Evolutionary conservation across 2,888 invertebrate species (phyloP).

Genomic region (Drosophila colorata): DNA sequence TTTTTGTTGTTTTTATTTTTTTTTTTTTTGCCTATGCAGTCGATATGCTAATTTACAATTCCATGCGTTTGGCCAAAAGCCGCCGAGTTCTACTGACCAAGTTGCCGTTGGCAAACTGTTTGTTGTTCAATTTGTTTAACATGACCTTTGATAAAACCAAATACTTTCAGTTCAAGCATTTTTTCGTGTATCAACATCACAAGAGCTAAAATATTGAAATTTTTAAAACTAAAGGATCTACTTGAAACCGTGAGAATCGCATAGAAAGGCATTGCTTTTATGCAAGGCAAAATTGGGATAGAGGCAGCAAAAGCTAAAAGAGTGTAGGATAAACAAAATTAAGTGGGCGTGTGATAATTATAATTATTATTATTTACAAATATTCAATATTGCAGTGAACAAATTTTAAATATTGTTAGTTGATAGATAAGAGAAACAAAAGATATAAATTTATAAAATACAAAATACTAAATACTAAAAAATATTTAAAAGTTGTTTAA

Average conservation of each 20-base stretch:
- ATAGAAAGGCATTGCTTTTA: not conserved
- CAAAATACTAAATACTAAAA: not conserved
- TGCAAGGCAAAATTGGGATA: not conserved
- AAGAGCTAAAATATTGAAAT: too few species aligned
- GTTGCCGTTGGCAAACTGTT: too few species aligned
- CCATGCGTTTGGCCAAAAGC: constrained; percentile 1
- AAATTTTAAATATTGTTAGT: too few species aligned
- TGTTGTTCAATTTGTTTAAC: too few species aligned
- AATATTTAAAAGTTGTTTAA: not conserved
- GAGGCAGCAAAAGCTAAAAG: not conserved
- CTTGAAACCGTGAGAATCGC: not conserved
- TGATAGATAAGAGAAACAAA: not conserved
- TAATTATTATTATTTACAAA: too few species aligned
- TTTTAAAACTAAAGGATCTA: not conserved
- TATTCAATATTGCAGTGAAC: too few species aligned
- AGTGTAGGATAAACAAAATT: not conserved
- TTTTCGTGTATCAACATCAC: too few species aligned
- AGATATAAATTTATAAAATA: not conserved
- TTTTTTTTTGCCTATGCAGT: not conserved
- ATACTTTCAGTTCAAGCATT: too few species aligned
- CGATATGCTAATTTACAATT: constrained; percentile 41
- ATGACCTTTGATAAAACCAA: too few species aligned
- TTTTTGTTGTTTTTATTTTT: not conserved
- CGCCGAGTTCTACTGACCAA: constrained; percentile 12
- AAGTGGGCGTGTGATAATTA: too few species aligned